Evolutionary conservation across 1,140 invertebrate species (phyloP), one percentile per base, ranked within the genome.

Genomic region (Medauroidea extradentata): DNA sequence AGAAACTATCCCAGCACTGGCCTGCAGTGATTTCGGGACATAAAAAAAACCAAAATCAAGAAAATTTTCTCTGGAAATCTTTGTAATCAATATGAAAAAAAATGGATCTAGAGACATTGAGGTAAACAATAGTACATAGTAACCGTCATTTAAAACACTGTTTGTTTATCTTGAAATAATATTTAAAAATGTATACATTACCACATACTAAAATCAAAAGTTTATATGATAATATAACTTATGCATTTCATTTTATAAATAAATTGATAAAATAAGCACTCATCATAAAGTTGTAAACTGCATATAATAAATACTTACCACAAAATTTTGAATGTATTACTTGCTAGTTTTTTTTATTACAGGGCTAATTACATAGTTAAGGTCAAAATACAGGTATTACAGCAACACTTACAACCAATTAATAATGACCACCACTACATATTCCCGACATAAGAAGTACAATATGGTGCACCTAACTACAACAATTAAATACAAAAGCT

Each of bases 391-490:
- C 19, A 51, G 25, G 19, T n/a, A n/a, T 18, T 27, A 27, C 21
- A 21, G 14, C 9, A 0, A n/a, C 9, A 23, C 23, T 23, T 5
- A n/a, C n/a, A 34, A 34, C 29, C 29, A 34, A 18, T 51, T 9
- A 51, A 51, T 18, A 18, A 51, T 19, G 23, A 41, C 8, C 16
- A 38, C 24, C 23, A 54, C 29, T 54, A 54, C 21, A 34, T 19
- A 4, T 52, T 52, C 18, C 27, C 18, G 16, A 5, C 4, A 16
- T 16, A 34, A 9, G 2, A n/a, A 24, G n/a, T 54, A 19, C 23
- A n/a, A 25, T 41, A 25, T 42, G 38, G 14, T 24, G 19, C 53
- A 54, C 13, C 53, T 21, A 23, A 34, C 53, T 23, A 54, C 53
- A 25, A 4, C 29, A 38, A 24, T 34, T 38, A 19, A 54, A 24